These are phyloP conservation scores for Mellilla xanthometata DNA, from an alignment of 2,888 invertebrate species.

Conservation along the genomic window DNA sequence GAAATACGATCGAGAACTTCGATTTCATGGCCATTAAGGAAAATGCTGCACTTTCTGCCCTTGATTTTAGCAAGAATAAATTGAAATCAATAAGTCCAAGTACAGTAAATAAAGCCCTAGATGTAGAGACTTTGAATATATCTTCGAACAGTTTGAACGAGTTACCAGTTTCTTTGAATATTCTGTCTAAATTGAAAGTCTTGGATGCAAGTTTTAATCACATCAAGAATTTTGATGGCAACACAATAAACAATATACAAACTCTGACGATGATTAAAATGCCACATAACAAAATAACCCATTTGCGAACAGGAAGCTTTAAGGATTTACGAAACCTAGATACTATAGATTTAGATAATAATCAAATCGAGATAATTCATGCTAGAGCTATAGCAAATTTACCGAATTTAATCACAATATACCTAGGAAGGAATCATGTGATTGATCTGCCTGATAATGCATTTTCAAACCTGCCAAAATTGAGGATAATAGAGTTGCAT, in stretches of 20 bases:
- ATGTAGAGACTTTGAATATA: slow-evolving; percentile 88
- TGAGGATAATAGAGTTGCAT: slow-evolving; percentile 90
- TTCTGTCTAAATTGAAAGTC: slow-evolving; percentile 85
- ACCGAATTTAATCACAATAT: slow-evolving; percentile 86
- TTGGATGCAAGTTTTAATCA: slow-evolving; percentile 91
- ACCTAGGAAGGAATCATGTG: slow-evolving; percentile 88
- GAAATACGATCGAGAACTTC: slow-evolving; percentile 88
- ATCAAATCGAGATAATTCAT: slow-evolving; percentile 89
- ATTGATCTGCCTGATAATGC: slow-evolving; percentile 88
- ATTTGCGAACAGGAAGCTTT: slow-evolving; percentile 88
- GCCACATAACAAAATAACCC: slow-evolving; percentile 88
- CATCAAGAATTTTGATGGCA: slow-evolving; percentile 86
- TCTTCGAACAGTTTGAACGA: slow-evolving; percentile 90
- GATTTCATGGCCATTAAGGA: slow-evolving; percentile 87
- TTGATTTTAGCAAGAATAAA: slow-evolving; percentile 90
- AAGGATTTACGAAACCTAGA: slow-evolving; percentile 87
- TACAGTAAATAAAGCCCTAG: slow-evolving; percentile 84
- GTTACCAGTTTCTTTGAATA: slow-evolving; percentile 87
- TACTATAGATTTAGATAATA: slow-evolving; percentile 90
- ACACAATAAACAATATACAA: slow-evolving; percentile 86
- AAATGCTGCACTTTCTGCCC: slow-evolving; percentile 82
- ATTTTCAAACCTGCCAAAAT: slow-evolving; percentile 88
- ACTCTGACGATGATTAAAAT: slow-evolving; percentile 87
- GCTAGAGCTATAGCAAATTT: slow-evolving; percentile 87
- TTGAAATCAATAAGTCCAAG: slow-evolving; percentile 86